Evolutionary conservation across 2,888 invertebrate genomes (phyloP).

Genomic region (Drosophila ustulata): DNA sequence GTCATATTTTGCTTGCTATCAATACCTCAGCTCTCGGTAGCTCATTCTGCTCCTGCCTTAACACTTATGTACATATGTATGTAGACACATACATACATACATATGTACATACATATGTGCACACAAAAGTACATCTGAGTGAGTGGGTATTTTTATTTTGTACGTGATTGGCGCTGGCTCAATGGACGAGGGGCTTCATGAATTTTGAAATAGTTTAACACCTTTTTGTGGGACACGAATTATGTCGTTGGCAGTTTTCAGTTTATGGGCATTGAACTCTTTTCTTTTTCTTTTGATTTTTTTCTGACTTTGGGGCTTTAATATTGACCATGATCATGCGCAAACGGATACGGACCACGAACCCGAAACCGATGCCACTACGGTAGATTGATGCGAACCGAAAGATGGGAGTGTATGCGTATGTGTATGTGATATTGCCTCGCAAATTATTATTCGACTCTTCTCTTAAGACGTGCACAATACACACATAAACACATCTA

Average conservation of each 20-base stretch:
- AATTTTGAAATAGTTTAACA: slow-evolving; percentile 67
- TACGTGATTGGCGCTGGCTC: slow-evolving; percentile 37
- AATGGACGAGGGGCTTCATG: slow-evolving; percentile 44
- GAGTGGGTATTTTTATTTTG: slow-evolving; percentile 8
- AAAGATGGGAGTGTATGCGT: not conserved
- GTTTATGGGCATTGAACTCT: slow-evolving; percentile 68
- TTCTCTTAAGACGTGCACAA: slow-evolving; percentile 8
- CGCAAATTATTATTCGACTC: slow-evolving; percentile 41
- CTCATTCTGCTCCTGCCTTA: not conserved
- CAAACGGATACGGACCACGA: slow-evolving; percentile 35
- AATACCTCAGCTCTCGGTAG: too few relatives aligned
- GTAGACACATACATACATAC: not conserved
- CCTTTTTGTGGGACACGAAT: slow-evolving; percentile 59
- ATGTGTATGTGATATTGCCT: slow-evolving; percentile 7
- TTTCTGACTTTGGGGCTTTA: slow-evolving; percentile 33
- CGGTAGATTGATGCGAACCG: slow-evolving; percentile 18
- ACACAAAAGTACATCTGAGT: not conserved
- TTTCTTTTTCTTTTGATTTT: not conserved
- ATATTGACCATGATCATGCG: slow-evolving; percentile 56
- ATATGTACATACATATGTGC: not conserved
- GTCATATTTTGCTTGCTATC: too few relatives aligned
- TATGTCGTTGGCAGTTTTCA: slow-evolving; percentile 55
- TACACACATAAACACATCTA: slow-evolving; percentile 1
- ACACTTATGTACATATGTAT: not conserved
- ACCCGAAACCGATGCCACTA: slow-evolving; percentile 1